Evolutionary conservation across 2,113 vertebrate genomes (phyloP).

Genomic region (Falcunculus frontatus): DNA sequence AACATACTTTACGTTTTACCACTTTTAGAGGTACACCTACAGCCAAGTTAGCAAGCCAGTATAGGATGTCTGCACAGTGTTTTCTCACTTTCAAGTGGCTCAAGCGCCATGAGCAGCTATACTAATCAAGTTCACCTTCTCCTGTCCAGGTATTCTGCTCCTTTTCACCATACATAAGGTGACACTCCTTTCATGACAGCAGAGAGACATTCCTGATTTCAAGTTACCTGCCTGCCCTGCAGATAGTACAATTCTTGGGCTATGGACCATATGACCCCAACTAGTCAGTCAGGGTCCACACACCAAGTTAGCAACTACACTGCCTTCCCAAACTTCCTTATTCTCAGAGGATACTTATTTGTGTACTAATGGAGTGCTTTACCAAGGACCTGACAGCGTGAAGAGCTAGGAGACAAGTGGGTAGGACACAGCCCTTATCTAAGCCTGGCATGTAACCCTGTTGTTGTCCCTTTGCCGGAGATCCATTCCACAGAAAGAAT

Average conservation of each 20-base stretch:
- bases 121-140: neutral
- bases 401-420: neutral
- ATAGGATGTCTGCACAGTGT: neutral
- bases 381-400: neutral
- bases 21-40: neutral
- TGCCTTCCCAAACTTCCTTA: neutral
- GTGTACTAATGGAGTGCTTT: neutral
- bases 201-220: neutral
- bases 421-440: neutral
- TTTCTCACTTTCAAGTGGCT: neutral
- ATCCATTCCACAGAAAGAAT: neutral
- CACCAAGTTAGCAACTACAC: neutral
- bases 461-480: neutral
- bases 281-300: neutral
- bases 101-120: neutral
- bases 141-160: neutral
- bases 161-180: neutral
- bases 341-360: neutral
- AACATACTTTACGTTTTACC: neutral
- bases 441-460: neutral
- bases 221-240: neutral
- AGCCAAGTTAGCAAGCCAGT: neutral
- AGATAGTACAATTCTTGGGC: neutral
- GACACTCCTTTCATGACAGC: neutral
- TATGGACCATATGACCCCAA: neutral